A percentile compares a stretch with the other conserved stretches of the same genome.
Conservation (phyloP, 2,797 vertebrate genomes). For the Sylvia borin region DNA sequence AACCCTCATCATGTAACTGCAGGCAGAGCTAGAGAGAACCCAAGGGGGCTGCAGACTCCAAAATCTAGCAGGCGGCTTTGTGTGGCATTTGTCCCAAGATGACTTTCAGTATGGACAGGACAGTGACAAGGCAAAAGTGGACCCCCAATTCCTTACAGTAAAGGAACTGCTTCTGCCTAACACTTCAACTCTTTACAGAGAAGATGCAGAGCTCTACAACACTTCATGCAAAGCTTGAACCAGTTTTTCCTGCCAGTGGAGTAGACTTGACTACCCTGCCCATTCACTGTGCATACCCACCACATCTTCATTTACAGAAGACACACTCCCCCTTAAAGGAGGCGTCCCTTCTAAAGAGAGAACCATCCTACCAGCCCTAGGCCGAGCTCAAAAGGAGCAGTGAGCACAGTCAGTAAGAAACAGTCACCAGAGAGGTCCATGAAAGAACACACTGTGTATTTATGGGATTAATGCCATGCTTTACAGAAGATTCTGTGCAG, state of each 20-base stretch:
- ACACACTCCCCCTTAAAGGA: neutral
- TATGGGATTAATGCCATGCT: neutral
- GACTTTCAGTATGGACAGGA: neutral
- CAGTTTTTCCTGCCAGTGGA: neutral
- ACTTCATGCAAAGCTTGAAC: neutral
- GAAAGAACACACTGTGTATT: neutral
- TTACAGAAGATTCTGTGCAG: neutral
- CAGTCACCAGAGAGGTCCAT: neutral
- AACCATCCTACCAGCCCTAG: neutral
- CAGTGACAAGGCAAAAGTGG: neutral
- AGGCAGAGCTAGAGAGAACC: neutral
- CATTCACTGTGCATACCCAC: neutral
- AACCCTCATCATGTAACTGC: neutral
- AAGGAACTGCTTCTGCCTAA: neutral
- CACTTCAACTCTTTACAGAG: neutral
- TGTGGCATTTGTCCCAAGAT: neutral
- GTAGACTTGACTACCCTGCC: neutral
- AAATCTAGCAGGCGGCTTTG: fast-evolving
- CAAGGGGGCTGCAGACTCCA: neutral
- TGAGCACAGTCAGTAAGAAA: neutral
- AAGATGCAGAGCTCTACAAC: neutral
- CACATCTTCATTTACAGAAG: neutral
- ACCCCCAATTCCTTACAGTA: neutral
- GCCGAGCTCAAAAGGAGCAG: neutral
- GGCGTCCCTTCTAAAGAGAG: neutral